Conservation (phyloP, 2,797 vertebrate genomes). For the Eospalax fontanierii region DNA sequence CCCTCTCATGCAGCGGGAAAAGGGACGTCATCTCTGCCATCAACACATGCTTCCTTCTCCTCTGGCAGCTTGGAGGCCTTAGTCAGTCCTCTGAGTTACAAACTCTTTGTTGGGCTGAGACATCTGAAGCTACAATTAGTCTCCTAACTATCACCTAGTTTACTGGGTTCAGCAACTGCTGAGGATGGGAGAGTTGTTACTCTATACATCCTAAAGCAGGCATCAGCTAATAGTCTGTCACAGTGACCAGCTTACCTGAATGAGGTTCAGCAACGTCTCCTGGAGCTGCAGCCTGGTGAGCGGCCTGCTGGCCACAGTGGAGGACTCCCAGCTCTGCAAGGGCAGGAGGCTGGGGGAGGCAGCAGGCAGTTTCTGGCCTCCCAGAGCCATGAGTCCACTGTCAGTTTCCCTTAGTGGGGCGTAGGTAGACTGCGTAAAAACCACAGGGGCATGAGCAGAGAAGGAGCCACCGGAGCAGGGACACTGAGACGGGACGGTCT, state of each 20-base stretch:
- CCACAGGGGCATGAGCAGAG: constrained; percentile 95
- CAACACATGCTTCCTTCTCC: not conserved
- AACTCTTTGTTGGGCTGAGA: not conserved
- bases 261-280: constrained; percentile 93
- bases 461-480: constrained; percentile 92
- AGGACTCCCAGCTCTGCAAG: constrained; percentile 85
- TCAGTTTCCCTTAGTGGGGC: constrained; percentile 77
- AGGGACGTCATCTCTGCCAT: not conserved
- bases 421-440: constrained; percentile 91
- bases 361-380: constrained; percentile 79
- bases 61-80: not conserved
- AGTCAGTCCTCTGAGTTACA: not conserved
- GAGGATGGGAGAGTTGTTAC: not conserved
- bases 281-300: constrained; percentile 94
- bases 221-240: not conserved
- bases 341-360: constrained; percentile 78
- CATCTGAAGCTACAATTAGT: not conserved
- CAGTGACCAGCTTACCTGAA: constrained; percentile 91
- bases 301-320: constrained; percentile 69
- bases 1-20: not conserved
- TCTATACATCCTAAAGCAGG: not conserved
- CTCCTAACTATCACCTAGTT: not conserved
- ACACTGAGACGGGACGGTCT: constrained; percentile 93
- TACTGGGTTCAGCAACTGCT: not conserved
- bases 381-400: constrained; percentile 48